Percentiles rank a stretch among this genome's conserved stretches.
Conservation (phyloP, 2,888 invertebrate species). For the Eulithis testata region DNA sequence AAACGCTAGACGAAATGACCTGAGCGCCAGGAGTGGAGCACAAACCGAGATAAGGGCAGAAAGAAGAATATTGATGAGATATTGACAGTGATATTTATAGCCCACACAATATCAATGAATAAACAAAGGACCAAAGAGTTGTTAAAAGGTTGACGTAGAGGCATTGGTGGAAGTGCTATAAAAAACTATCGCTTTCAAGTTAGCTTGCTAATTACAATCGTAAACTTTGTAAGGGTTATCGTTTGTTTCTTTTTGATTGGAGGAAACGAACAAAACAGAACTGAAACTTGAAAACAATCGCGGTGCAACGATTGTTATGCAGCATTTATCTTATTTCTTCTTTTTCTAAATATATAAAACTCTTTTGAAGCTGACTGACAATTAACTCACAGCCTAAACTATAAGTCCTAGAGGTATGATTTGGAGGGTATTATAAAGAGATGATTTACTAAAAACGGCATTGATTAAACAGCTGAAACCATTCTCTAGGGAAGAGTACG, state of each 20-base stretch:
- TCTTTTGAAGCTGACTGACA: no score
- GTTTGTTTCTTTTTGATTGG: constrained; percentile 18
- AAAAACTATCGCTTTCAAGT: constrained; percentile 13
- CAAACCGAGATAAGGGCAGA: no score
- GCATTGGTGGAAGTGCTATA: constrained; percentile 15
- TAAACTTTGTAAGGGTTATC: constrained; percentile 27
- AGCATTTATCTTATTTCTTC: no score
- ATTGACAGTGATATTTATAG: constrained; percentile 11
- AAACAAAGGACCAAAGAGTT: constrained; percentile 1
- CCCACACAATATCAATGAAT: constrained; percentile 6
- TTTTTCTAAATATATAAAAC: no score
- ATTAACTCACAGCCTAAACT: no score
- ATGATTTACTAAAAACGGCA: neutral
- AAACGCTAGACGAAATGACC: no score
- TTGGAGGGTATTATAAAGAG: neutral
- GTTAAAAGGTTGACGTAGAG: constrained; percentile 5
- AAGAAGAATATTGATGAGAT: no score
- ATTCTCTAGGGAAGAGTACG: neutral
- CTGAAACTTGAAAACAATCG: no score
- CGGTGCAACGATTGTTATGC: no score
- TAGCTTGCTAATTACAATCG: constrained; percentile 24
- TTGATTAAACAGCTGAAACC: neutral
- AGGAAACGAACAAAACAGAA: constrained; percentile 9
- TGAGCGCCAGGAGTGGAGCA: no score
- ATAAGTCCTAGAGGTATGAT: no score